Evolutionary conservation across 2,888 invertebrate genomes (phyloP).

Genomic region (Drymonia ruficornis): DNA sequence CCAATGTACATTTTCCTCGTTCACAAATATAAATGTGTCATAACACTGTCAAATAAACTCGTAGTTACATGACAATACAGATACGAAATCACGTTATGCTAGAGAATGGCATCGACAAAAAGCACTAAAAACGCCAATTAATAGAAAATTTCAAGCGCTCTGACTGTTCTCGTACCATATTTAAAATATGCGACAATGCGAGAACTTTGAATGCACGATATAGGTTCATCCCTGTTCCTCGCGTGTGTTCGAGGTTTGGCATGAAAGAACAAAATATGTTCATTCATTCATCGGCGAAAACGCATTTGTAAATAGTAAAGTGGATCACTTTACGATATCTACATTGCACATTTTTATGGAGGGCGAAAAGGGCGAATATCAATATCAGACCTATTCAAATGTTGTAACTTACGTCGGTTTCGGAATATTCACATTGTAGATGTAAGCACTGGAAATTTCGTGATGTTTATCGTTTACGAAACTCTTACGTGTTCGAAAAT

Average conservation of each 20-base stretch:
- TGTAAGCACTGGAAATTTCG: constrained; percentile 42
- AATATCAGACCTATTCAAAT: constrained; percentile 38
- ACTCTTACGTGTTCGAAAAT: constrained; percentile 43
- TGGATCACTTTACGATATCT: constrained; percentile 56
- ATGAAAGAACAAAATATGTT: constrained; percentile 47
- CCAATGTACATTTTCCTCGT: constrained; percentile 41
- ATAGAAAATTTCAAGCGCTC: constrained; percentile 70
- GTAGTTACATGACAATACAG: constrained; percentile 55
- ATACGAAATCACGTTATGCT: constrained; percentile 59
- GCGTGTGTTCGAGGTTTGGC: constrained; percentile 29
- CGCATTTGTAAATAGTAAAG: constrained; percentile 66
- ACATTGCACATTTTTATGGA: constrained; percentile 59
- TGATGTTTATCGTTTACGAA: constrained; percentile 46
- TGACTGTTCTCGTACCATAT: constrained; percentile 66
- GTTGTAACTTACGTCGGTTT: constrained; percentile 32
- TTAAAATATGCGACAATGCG: constrained; percentile 63
- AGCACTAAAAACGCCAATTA: constrained; percentile 72
- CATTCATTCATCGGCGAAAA: constrained; percentile 52
- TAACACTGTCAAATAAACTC: constrained; percentile 52
- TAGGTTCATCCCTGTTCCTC: constrained; percentile 57
- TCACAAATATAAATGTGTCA: constrained; percentile 49
- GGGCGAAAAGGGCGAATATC: constrained; percentile 50
- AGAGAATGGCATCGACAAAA: constrained; percentile 60
- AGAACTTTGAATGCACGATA: constrained; percentile 40
- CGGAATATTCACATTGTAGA: constrained; percentile 25